A percentile compares a stretch with the other conserved stretches of the same genome.
Evolutionary conservation across 2,888 invertebrate species (phyloP).

Genomic region (Nomada fabriciana): DNA sequence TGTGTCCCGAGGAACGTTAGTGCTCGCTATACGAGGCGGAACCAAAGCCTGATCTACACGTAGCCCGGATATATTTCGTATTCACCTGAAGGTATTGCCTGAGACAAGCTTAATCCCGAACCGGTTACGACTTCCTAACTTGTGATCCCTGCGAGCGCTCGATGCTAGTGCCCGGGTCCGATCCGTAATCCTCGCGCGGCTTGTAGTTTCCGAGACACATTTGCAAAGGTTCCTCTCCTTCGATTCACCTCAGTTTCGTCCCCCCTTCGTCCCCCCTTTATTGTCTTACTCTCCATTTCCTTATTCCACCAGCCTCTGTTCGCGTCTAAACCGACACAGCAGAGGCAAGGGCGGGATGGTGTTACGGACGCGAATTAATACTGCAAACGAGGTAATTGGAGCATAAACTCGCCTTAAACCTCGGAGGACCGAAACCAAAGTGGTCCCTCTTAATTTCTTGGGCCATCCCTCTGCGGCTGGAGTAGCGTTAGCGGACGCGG

Average conservation of each 20-base stretch:
- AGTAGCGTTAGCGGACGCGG: constrained; percentile 57
- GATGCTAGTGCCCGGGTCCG: constrained; percentile 50
- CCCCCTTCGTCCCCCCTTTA: neutral
- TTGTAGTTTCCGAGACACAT: constrained; percentile 65
- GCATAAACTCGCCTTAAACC: constrained; percentile 80
- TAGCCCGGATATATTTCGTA: constrained; percentile 63
- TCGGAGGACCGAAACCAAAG: constrained; percentile 68
- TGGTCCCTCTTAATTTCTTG: constrained; percentile 75
- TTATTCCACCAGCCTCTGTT: constrained; percentile 8
- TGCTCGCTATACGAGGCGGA: constrained; percentile 17
- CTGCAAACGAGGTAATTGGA: constrained; percentile 81
- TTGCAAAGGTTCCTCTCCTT: constrained; percentile 64
- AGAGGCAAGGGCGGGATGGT: constrained; percentile 24
- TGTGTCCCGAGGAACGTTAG: constrained; percentile 3
- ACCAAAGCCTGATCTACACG: constrained; percentile 62
- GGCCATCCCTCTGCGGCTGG: constrained; percentile 67
- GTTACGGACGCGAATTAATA: constrained; percentile 70
- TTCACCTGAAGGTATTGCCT: constrained; percentile 62
- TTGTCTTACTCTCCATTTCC: constrained; percentile 21
- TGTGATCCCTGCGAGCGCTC: constrained; percentile 60
- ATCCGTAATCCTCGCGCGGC: constrained; percentile 69
- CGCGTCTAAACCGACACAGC: constrained; percentile 1
- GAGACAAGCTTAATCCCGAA: constrained; percentile 70
- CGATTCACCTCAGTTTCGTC: constrained; percentile 24
- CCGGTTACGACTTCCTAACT: constrained; percentile 72